Conservation (phyloP, 1,140 invertebrate genomes). For the Eupristina koningsbergeri region DNA sequence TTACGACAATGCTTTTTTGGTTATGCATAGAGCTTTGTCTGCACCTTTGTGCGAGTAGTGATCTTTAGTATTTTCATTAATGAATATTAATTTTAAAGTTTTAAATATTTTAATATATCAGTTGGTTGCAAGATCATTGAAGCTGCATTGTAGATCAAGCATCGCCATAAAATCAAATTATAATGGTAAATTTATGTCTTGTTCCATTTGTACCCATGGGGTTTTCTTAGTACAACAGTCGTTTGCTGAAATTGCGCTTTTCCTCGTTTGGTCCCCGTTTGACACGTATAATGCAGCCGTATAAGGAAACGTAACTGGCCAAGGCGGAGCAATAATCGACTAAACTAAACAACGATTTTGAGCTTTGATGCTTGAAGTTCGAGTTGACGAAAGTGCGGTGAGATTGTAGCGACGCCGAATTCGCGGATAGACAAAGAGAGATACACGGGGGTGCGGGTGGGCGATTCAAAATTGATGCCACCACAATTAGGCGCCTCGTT, state of each 20-base stretch:
- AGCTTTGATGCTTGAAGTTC: conserved; percentile 42
- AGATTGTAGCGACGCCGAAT: neutral
- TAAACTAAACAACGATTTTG: conserved; percentile 24
- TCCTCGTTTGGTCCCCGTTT: neutral
- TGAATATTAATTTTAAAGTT: neutral
- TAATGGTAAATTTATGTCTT: conserved; percentile 33
- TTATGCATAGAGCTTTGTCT: neutral
- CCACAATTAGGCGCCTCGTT: conserved; percentile 52
- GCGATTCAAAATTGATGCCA: conserved; percentile 52
- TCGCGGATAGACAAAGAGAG: neutral
- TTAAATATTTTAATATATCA: no score
- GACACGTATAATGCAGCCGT: conserved; percentile 21
- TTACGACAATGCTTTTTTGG: neutral
- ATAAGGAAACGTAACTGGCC: neutral
- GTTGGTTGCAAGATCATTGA: no score
- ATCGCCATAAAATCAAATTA: conserved; percentile 10
- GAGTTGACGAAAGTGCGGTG: neutral
- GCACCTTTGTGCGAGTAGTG: neutral
- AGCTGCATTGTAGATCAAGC: no score
- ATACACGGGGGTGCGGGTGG: neutral
- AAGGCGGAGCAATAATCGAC: neutral
- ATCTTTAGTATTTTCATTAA: neutral
- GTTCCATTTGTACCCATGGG: neutral
- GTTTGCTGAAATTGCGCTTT: neutral
- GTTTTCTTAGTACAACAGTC: neutral